A percentile compares a stretch with the other conserved stretches of the same genome.
Evolutionary conservation across 2,113 vertebrate species (phyloP).

Genomic region (Macroglossus sobrinus): DNA sequence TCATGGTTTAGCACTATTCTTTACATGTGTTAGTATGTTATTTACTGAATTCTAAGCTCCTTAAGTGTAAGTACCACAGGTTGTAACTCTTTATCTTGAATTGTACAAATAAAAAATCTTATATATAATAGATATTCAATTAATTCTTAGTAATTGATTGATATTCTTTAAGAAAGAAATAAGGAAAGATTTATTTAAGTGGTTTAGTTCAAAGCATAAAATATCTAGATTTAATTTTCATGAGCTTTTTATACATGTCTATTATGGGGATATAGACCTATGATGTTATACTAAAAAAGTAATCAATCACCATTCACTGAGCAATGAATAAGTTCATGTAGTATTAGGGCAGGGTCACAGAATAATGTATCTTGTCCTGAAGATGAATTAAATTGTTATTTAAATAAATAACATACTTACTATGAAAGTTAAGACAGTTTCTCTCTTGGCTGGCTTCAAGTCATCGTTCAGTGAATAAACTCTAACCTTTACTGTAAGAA

Average conservation of each 20-base stretch:
- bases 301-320: background rate
- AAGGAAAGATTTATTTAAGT: background rate
- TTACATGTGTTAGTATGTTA: background rate
- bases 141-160: background rate
- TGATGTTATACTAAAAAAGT: background rate
- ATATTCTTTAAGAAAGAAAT: slow-evolving; percentile 8
- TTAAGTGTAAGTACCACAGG: background rate
- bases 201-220: background rate
- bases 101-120: background rate
- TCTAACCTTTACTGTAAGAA: slow-evolving; percentile 87
- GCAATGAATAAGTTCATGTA: background rate
- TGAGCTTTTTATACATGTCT: background rate
- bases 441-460: slow-evolving; percentile 86
- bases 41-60: background rate
- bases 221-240: background rate
- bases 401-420: slow-evolving; percentile 79
- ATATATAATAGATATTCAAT: background rate
- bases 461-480: slow-evolving; percentile 94
- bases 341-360: background rate
- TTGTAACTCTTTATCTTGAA: slow-evolving; percentile 7
- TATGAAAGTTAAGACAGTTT: slow-evolving; percentile 88
- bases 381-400: slow-evolving; percentile 2
- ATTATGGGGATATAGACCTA: background rate
- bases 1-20: background rate
- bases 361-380: background rate